Evolutionary conservation across 2,113 vertebrate species (phyloP).

Genomic region (Lagenorhynchus albirostris): DNA sequence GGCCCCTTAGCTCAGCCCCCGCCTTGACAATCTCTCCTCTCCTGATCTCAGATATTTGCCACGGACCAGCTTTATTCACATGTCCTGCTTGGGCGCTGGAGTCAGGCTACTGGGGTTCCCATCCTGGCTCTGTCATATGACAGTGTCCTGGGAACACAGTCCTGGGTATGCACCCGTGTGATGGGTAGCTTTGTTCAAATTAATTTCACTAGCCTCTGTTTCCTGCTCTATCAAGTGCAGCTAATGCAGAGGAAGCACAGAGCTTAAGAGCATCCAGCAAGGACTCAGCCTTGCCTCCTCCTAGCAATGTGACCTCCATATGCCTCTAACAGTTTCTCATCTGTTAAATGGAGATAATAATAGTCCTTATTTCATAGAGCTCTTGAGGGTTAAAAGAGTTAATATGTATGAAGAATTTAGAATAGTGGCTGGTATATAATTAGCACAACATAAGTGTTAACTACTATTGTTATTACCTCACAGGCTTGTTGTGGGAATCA

Average conservation of each 20-base stretch:
- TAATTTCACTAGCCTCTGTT: neutral
- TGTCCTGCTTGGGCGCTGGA: neutral
- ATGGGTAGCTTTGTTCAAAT: neutral
- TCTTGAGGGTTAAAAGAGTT: constrained; percentile 45
- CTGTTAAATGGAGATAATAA: constrained; percentile 14
- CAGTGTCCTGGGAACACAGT: neutral
- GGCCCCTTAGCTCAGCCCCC: fast-evolving
- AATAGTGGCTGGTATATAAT: constrained; percentile 41
- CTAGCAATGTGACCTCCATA: neutral
- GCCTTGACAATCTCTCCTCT: neutral
- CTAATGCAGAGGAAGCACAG: neutral
- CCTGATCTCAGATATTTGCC: neutral
- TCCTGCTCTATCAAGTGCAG: neutral
- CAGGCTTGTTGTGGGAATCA: neutral
- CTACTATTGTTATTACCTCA: constrained; percentile 23
- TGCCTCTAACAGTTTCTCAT: neutral
- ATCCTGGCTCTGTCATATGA: neutral
- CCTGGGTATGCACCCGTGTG: neutral
- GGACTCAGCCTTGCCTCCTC: neutral
- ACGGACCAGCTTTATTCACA: neutral
- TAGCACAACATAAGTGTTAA: constrained; percentile 15
- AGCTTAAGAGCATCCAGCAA: neutral
- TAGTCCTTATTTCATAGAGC: neutral
- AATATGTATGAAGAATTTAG: constrained; percentile 42
- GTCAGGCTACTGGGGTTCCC: neutral